phyloP scores from a whole-genome alignment of 2,797 vertebrate species.

The Xiphophorus birchmanni region DNA sequence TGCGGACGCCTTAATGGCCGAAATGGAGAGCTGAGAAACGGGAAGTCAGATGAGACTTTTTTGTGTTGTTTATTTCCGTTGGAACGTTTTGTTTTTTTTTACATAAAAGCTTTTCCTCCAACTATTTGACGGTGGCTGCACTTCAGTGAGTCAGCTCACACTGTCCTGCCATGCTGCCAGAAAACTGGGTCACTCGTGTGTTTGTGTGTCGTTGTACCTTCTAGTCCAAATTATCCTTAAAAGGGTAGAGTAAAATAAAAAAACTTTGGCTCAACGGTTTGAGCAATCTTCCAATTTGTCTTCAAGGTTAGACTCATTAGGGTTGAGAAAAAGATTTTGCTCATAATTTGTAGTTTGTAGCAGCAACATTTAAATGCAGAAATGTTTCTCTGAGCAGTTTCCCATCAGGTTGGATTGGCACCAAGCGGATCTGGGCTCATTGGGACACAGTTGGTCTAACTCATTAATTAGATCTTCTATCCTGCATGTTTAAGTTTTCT shows the following conservation, averaged over 20 bases:
- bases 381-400: not conserved
- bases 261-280: not conserved
- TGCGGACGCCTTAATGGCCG: conserved; percentile 18
- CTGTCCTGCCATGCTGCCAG: not conserved
- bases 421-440: not conserved
- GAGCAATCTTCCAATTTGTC: not conserved
- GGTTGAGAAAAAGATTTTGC: not conserved
- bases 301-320: not conserved
- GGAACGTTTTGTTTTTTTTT: not conserved
- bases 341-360: not conserved
- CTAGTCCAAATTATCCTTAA: not conserved
- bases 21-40: not conserved
- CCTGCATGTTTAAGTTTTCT: not conserved
- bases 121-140: conserved; percentile 4
- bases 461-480: not conserved
- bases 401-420: not conserved
- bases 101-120: conserved; percentile 25
- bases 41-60: conserved; percentile 2
- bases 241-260: not conserved
- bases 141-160: conserved; percentile 13
- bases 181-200: conserved; percentile 5
- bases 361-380: not conserved
- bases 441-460: not conserved
- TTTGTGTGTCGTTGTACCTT: not conserved
- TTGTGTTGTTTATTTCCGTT: not conserved